Percentiles rank a stretch among this genome's conserved stretches.
Conservation (phyloP, 2,113 vertebrate species). For the Platycercus adscitus region DNA sequence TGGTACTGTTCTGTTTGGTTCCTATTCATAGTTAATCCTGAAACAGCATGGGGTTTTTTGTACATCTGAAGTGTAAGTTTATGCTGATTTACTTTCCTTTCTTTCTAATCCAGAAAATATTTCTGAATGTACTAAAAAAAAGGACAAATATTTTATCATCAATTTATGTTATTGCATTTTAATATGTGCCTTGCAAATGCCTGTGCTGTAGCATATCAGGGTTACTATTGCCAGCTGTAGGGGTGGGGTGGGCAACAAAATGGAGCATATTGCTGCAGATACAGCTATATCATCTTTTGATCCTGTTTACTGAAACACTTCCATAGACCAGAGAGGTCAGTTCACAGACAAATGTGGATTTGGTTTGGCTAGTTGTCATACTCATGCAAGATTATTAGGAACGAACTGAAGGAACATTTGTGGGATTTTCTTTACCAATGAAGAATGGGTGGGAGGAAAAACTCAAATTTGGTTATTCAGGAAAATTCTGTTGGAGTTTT, state of each 20-base stretch:
- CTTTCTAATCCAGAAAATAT: constrained; percentile 44
- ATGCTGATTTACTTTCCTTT: neutral
- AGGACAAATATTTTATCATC: neutral
- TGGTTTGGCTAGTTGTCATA: neutral
- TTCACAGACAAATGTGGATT: neutral
- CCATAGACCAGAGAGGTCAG: neutral
- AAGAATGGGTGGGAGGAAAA: neutral
- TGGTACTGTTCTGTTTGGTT: neutral
- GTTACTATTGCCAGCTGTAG: neutral
- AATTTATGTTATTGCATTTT: neutral
- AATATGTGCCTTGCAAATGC: constrained; percentile 43
- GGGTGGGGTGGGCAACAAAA: neutral
- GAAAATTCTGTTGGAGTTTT: neutral
- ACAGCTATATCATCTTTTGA: neutral
- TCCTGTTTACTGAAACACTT: neutral
- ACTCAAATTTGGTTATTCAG: neutral
- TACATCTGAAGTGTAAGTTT: neutral
- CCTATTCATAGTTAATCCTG: neutral
- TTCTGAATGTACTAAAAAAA: constrained; percentile 69
- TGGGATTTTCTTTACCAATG: neutral
- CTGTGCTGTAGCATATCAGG: neutral
- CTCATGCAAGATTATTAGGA: neutral
- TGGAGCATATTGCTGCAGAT: neutral
- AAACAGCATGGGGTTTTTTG: neutral
- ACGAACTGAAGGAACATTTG: neutral